Base-by-base conservation (phyloP, 2,888 invertebrate species). In the Ramazzottius varieornatus region DNA sequence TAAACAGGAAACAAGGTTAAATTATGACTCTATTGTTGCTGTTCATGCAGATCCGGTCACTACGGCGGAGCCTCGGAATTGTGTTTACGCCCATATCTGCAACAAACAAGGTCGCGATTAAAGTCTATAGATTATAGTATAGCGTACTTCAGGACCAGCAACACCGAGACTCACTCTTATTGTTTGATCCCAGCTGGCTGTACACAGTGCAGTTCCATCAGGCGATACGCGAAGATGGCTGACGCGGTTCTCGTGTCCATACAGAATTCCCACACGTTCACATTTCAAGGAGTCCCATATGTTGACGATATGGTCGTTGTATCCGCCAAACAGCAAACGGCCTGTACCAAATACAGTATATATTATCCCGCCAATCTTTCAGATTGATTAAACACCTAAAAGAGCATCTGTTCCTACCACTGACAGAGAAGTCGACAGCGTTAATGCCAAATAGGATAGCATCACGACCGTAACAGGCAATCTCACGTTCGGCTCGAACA, bases 261-360 rank as follows among this genome's bases (percentile, higher is more conserved):
- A 91, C 67, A 94, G 79, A 70, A 92, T 82, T 73, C 88, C 86
- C 64, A 92, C 85, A 68, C 94, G 82, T 71, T 83, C 83, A 70
- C 89, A 90, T 75, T 96, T 96, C 69, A 98, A 80, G 46, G 92
- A 90, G 79, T 98, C 98, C 98, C 98, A 98, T 40, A 93, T 87
- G 78, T 93, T 91, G 65, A 96, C 90, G 40, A 93, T 94, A 78
- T 96, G 93, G 79, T 98, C 98, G 76, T 92, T 90, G 80, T 98
- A 96, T 67, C 94, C 98, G 71, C 94, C 93, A 80, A 98, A 96
- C 71, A 98, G 79, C 69, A 98, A 80, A 29, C 98, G 86, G 32
- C 90, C 86, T 84, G 72, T 40, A 72, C 70, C 67, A 65, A 66
- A 67, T 67, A 63, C 40, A 40, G 40, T 8, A 8, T 20, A 40